These are phyloP conservation scores for Fregetta grallaria DNA, from an alignment of 2,113 vertebrate species.

Conservation along the genomic window DNA sequence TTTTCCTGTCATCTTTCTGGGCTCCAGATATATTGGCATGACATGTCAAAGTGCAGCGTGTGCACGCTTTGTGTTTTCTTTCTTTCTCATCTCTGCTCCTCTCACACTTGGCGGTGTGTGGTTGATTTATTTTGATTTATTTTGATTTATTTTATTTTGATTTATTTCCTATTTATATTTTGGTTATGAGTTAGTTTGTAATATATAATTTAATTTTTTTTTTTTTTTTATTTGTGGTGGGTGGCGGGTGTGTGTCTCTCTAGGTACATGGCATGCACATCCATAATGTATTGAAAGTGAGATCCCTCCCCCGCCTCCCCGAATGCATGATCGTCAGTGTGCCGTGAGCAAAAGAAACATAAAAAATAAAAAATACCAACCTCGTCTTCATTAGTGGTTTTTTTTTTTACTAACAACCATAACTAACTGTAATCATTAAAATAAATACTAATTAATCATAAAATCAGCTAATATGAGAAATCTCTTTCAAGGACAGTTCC, in stretches of 20 bases:
- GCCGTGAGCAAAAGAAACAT: conserved; percentile 69
- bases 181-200: not conserved
- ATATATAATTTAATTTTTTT: not conserved
- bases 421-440: conserved; percentile 72
- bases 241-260: conserved; percentile 42
- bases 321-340: conserved; percentile 86
- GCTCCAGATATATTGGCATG: conserved; percentile 64
- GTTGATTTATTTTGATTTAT: conserved; percentile 35
- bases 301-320: conserved; percentile 59
- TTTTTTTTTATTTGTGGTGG: conserved; percentile 33
- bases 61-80: conserved; percentile 68
- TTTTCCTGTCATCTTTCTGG: conserved; percentile 22
- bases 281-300: conserved; percentile 73
- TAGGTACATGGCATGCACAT: conserved; percentile 83
- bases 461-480: conserved; percentile 69
- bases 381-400: conserved; percentile 82
- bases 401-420: conserved; percentile 83
- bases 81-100: conserved; percentile 34
- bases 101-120: conserved; percentile 21
- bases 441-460: conserved; percentile 67
- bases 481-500: conserved; percentile 73
- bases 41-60: conserved; percentile 54
- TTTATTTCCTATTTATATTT: conserved; percentile 9
- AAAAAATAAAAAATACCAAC: conserved; percentile 79
- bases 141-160: not conserved